Conservation (phyloP, 2,888 invertebrate genomes). For the Caenorhabditis sulstoni region DNA sequence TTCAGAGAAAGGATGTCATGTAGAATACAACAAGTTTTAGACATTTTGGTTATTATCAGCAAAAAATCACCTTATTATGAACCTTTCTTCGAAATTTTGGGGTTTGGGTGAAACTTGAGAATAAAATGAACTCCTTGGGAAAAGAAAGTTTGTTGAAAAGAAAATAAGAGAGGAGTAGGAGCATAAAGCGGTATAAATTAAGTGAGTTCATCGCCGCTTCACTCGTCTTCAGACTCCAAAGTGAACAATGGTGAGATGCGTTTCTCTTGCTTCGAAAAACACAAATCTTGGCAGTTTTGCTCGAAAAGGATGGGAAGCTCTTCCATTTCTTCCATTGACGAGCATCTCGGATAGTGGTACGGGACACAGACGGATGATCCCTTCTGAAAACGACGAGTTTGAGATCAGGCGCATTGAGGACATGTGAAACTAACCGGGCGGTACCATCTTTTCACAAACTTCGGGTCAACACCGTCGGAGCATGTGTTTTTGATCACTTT, state of each 20-base stretch:
- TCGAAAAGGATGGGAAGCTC: constrained; percentile 68
- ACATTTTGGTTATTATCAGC: neutral
- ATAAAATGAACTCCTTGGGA: too few species aligned
- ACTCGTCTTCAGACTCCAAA: constrained; percentile 47
- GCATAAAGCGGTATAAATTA: neutral
- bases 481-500: constrained; percentile 60
- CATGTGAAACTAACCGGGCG: constrained; percentile 61
- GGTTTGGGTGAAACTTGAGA: too few species aligned
- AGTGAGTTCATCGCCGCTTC: neutral
- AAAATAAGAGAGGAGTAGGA: too few species aligned
- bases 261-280: constrained; percentile 66
- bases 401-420: neutral
- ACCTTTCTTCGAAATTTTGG: neutral
- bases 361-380: constrained; percentile 63
- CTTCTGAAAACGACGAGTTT: constrained; percentile 55
- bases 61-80: constrained; percentile 1
- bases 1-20: constrained; percentile 1
- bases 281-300: constrained; percentile 72
- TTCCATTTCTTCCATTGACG: constrained; percentile 66
- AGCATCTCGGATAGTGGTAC: constrained; percentile 70
- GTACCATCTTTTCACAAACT: constrained; percentile 68
- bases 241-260: constrained; percentile 65
- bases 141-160: too few species aligned
- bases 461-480: constrained; percentile 62
- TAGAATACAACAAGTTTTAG: neutral